Evolutionary conservation across 1,140 invertebrate species (phyloP).

Genomic region (Drosophila quadrilineata): DNA sequence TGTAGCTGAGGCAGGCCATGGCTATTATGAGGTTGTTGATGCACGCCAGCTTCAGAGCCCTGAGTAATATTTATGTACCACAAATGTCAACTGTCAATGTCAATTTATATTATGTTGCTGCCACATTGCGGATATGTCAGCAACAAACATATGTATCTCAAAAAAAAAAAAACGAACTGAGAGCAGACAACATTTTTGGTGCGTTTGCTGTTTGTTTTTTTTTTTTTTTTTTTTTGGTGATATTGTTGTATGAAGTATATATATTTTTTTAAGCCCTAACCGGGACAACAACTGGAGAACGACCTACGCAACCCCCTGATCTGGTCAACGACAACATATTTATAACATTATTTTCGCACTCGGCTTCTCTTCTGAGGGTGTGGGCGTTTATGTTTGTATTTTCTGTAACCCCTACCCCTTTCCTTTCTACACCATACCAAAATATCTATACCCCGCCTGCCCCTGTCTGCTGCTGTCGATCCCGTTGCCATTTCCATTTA

Average conservation of each 20-base stretch:
- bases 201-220: slow-evolving; percentile 9
- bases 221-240: slow-evolving; percentile 13
- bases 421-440: neutral
- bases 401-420: neutral
- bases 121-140: slow-evolving; percentile 77
- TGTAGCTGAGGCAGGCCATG: neutral
- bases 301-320: slow-evolving; percentile 55
- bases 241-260: slow-evolving; percentile 9
- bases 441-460: neutral
- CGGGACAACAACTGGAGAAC: slow-evolving; percentile 41
- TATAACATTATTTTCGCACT: slow-evolving; percentile 76
- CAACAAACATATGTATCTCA: slow-evolving; percentile 72
- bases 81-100: slow-evolving; percentile 78
- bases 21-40: too few species aligned
- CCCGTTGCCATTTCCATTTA: slow-evolving; percentile 36
- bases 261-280: slow-evolving; percentile 49
- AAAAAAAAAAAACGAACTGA: too few species aligned
- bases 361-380: slow-evolving; percentile 13
- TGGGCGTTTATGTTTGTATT: slow-evolving; percentile 42
- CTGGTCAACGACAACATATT: slow-evolving; percentile 63
- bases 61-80: slow-evolving; percentile 78
- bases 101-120: slow-evolving; percentile 77
- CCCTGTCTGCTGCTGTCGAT: too few species aligned
- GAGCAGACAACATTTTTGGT: slow-evolving; percentile 41
- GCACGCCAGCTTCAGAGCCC: slow-evolving; percentile 53